These are phyloP conservation scores for Cyprinodon brontotheroides DNA, from an alignment of 2,113 vertebrate species.

Conservation along the genomic window DNA sequence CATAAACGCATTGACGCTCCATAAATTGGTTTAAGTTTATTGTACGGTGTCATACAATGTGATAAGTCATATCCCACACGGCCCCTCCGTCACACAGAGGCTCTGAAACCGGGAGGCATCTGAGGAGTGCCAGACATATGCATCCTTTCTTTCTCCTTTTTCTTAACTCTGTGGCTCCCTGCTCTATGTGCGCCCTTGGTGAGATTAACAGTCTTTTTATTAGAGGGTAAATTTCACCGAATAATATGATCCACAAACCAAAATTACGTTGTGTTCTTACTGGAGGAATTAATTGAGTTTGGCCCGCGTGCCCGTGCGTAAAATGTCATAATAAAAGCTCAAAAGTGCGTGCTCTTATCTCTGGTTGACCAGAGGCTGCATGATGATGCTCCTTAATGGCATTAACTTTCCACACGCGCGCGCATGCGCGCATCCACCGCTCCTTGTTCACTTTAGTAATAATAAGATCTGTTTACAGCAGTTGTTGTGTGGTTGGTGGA, in stretches of 20 bases:
- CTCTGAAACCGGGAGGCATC: constrained; percentile 18
- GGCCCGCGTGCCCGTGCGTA: constrained; percentile 18
- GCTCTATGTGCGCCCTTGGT: constrained; percentile 1
- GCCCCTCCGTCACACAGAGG: constrained; percentile 23
- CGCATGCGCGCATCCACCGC: constrained; percentile 23
- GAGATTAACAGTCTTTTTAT: constrained; percentile 67
- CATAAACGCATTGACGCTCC: constrained; percentile 74
- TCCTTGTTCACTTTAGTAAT: constrained; percentile 30
- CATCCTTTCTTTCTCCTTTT: background rate
- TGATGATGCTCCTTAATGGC: constrained; percentile 43
- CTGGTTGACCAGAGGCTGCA: constrained; percentile 51
- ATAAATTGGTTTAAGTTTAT: constrained; percentile 81
- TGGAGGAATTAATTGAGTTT: constrained; percentile 51
- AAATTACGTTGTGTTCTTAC: constrained; percentile 37
- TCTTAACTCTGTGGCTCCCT: background rate
- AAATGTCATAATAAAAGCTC: constrained; percentile 21
- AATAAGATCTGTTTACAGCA: constrained; percentile 37
- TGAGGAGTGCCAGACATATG: constrained; percentile 10
- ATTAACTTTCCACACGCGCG: constrained; percentile 28
- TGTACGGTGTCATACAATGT: constrained; percentile 76
- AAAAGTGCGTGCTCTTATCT: constrained; percentile 40
- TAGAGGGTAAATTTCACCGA: constrained; percentile 40
- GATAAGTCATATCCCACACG: constrained; percentile 75
- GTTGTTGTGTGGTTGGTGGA: constrained; percentile 32
- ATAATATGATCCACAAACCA: constrained; percentile 52